These are phyloP conservation scores for Motacilla alba DNA, from an alignment of 2,113 vertebrate genomes.

Conservation along the genomic window DNA sequence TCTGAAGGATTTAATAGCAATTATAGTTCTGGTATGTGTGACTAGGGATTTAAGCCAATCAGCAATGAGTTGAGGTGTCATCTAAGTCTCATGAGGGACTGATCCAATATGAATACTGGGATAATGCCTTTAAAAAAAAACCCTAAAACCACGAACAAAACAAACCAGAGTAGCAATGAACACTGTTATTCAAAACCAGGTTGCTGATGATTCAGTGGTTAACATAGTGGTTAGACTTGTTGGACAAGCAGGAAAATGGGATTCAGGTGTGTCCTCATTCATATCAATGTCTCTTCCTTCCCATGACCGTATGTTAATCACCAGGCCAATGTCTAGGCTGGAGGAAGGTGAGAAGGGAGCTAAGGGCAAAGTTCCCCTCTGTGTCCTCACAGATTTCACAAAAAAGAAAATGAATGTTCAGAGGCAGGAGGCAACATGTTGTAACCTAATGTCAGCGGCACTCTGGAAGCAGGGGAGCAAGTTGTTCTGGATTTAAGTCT, in stretches of 20 bases:
- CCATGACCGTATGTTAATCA: constrained; percentile 26
- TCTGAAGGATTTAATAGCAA: neutral
- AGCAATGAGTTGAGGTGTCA: neutral
- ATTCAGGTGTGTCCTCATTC: constrained; percentile 28
- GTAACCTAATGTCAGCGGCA: neutral
- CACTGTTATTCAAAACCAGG: neutral
- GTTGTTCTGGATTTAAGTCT: neutral
- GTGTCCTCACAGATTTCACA: neutral
- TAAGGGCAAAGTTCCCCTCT: neutral
- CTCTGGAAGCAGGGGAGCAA: neutral
- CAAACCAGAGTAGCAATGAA: neutral
- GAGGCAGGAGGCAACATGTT: neutral
- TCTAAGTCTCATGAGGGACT: neutral
- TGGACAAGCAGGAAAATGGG: neutral
- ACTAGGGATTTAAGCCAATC: neutral
- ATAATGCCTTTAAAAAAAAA: neutral
- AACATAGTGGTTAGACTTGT: constrained; percentile 20
- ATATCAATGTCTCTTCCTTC: constrained; percentile 6
- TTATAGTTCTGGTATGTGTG: neutral
- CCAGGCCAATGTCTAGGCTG: neutral
- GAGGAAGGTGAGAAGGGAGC: neutral
- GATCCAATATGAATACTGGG: neutral
- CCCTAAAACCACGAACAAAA: neutral
- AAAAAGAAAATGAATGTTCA: neutral
- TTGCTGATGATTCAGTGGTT: neutral